These are phyloP conservation scores for Nephrotoma guestfalica DNA, from an alignment of 2,888 invertebrate species.

Conservation along the genomic window DNA sequence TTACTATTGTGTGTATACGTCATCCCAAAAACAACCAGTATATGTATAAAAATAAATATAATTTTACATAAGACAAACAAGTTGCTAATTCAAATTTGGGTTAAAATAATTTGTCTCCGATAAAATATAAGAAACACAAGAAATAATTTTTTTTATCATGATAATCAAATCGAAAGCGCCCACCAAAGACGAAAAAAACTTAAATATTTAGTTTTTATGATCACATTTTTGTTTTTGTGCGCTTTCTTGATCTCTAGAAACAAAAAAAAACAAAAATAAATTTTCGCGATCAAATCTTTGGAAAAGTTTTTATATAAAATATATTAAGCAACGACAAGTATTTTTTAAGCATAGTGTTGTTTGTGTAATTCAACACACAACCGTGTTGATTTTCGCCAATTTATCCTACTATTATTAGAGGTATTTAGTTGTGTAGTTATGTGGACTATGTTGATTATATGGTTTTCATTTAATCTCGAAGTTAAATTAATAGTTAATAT, in stretches of 20 bases:
- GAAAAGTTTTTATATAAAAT: not conserved
- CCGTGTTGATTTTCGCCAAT: not conserved
- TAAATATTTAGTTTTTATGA: not conserved
- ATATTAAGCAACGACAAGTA: not conserved
- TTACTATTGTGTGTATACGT: not conserved
- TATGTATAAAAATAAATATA: not conserved
- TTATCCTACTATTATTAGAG: too few relatives aligned
- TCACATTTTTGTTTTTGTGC: not conserved
- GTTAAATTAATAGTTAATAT: too few relatives aligned
- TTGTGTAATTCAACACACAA: not conserved
- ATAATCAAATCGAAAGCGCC: not conserved
- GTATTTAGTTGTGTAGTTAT: too few relatives aligned
- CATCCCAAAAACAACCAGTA: not conserved
- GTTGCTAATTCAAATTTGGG: not conserved
- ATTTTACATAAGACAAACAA: not conserved
- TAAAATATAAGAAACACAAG: not conserved
- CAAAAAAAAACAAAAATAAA: not conserved
- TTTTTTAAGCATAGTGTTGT: not conserved
- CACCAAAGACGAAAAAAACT: not conserved
- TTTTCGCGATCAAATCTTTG: not conserved
- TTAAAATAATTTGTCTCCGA: not conserved
- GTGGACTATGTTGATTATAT: too few relatives aligned
- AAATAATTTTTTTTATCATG: not conserved
- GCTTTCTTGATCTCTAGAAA: not conserved
- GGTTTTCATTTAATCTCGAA: too few relatives aligned